Base-by-base conservation (phyloP, 2,888 invertebrate species). In the Andrena haemorrhoa region DNA sequence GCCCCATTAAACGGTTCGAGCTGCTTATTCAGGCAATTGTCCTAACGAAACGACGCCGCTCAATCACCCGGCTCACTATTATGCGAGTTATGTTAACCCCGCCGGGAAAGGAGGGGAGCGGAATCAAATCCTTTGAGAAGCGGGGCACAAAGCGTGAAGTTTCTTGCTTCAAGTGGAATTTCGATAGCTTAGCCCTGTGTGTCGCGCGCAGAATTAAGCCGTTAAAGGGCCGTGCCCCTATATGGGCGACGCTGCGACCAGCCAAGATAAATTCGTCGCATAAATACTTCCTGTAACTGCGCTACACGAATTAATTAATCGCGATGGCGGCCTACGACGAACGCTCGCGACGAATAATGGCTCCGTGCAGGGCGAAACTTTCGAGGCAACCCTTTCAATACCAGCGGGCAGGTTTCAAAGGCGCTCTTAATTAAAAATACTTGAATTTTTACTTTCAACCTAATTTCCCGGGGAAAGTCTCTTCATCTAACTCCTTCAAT, bases 11-110 rank as follows among this genome's bases (percentile, higher is more conserved):
- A 61, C 73, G 68, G 76, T 81, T 71, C 64, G 75, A 79, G 73
- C 66, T 76, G 77, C 82, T 79, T 74, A 61, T 72, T 82, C 75
- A 63, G 65, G 61, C 82, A 87, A 86, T 87, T 79, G 82, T 85
- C 84, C 81, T 71, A 87, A 86, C 85, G 87, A 83, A 88, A 87
- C 84, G 88, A 86, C 86, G 87, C 82, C 86, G 79, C 86, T 89
- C 88, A 86, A 88, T 90, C 89, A 88, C 78, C 65, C 64, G 53
- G 81, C 78, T 76, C 79, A 64, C 77, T 84, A 77, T 82, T 81
- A 75, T 69, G 72, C 76, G 69, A 82, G 82, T 75, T 85, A 82
- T 61, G 81, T 73, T 83, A 71, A 79, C 58, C 71, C 53, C 51
- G 68, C n/a, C 16, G 23, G 58, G 20, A 23, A 23, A 2, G 26